Percentiles rank a stretch among this genome's conserved stretches.
Evolutionary conservation across 2,113 vertebrate species (phyloP).

Genomic region (Engystomops pustulosus): DNA sequence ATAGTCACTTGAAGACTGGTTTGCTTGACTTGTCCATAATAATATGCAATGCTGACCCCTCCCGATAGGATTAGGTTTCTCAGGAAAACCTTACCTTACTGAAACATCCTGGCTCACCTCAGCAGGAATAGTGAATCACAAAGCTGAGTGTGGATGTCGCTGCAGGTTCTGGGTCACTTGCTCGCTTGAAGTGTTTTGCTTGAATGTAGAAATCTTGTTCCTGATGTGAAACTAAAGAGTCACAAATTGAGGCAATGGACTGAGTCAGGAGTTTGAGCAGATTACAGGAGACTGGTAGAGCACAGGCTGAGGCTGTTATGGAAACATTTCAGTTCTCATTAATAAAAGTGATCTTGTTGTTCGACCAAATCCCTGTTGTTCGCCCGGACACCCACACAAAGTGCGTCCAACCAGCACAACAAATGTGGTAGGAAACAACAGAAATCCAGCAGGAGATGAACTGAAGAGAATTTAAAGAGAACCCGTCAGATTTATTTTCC

Average conservation of each 20-base stretch:
- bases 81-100: slow-evolving; percentile 28
- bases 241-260: slow-evolving; percentile 36
- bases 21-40: neutral
- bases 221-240: slow-evolving; percentile 51
- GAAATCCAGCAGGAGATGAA: no score
- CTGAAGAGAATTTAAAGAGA: no score
- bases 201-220: slow-evolving; percentile 38
- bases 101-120: slow-evolving; percentile 17
- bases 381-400: slow-evolving; percentile 51
- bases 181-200: slow-evolving; percentile 35
- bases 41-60: neutral
- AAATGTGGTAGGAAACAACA: slow-evolving; percentile 36
- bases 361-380: slow-evolving; percentile 55
- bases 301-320: slow-evolving; percentile 35
- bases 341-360: slow-evolving; percentile 61
- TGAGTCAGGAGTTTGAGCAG: slow-evolving; percentile 33
- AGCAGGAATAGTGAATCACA: neutral
- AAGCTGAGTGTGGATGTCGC: neutral
- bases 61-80: slow-evolving; percentile 26
- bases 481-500: no score
- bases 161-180: slow-evolving; percentile 47
- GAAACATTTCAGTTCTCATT: slow-evolving; percentile 57
- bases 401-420: slow-evolving; percentile 42
- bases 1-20: no score
- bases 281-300: slow-evolving; percentile 16